Percentiles rank a stretch among this genome's conserved stretches.
These are phyloP conservation scores for Propithecus coquereli DNA, from an alignment of 2,113 vertebrate species.

Conservation along the genomic window DNA sequence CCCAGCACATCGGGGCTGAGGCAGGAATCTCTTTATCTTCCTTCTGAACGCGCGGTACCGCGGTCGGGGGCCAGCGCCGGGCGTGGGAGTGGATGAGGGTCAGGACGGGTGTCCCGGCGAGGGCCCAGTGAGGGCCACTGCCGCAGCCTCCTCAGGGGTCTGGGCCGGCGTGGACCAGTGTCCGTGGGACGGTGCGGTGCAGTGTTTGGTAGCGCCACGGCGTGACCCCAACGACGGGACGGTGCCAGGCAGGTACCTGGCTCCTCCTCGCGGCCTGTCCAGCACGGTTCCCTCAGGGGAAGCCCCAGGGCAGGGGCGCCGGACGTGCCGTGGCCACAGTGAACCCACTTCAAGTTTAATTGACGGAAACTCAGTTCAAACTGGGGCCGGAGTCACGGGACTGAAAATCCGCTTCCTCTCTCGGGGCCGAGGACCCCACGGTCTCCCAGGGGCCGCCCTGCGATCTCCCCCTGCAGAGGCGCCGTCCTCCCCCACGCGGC, in stretches of 20 bases:
- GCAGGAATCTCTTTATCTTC: too few species aligned
- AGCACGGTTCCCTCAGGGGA: too few species aligned
- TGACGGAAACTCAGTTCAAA: not conserved
- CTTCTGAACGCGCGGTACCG: not conserved
- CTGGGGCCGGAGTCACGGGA: not conserved
- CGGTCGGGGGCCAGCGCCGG: not conserved
- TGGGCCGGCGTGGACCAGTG: too few species aligned
- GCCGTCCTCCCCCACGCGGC: too few species aligned
- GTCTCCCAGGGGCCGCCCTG: too few species aligned
- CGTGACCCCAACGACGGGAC: not conserved
- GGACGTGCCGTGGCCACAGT: not conserved
- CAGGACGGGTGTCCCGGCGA: not conserved
- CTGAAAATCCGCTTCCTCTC: not conserved
- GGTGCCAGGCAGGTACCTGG: rapidly evolving
- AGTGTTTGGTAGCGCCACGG: rapidly evolving
- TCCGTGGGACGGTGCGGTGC: not conserved
- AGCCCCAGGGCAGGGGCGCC: not conserved
- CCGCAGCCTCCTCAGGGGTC: rapidly evolving
- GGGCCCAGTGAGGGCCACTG: not conserved
- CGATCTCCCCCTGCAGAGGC: too few species aligned
- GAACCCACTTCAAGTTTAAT: not conserved
- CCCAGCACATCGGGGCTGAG: not conserved
- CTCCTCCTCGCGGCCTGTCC: not conserved
- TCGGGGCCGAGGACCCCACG: not conserved
- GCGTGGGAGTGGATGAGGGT: not conserved